Percentiles rank a stretch among this genome's conserved stretches.
These are phyloP conservation scores for Trissolcus brochymenae DNA, from an alignment of 2,888 invertebrate genomes.

Conservation along the genomic window DNA sequence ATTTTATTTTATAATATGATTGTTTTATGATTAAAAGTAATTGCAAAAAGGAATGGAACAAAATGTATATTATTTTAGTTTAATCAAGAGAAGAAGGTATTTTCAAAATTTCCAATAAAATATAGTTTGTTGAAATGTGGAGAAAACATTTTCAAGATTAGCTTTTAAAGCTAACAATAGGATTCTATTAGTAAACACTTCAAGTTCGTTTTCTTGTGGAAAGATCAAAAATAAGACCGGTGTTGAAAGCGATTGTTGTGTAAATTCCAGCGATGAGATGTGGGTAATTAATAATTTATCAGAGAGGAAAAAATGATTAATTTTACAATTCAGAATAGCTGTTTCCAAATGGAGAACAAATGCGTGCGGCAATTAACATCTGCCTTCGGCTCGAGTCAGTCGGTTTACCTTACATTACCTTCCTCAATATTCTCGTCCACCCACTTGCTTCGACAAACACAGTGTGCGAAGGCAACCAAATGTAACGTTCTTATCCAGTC, in stretches of 20 bases:
- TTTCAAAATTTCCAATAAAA: no score
- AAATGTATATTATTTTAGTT: no score
- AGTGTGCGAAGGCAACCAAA: constrained; percentile 52
- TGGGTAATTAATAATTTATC: constrained; percentile 32
- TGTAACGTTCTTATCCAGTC: constrained; percentile 47
- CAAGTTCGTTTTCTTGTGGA: constrained; percentile 15
- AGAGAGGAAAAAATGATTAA: constrained; percentile 28
- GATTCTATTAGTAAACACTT: constrained; percentile 19
- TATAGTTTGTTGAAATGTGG: no score
- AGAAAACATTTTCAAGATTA: not conserved
- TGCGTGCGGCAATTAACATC: constrained; percentile 60
- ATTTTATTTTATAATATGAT: no score
- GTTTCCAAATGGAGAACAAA: constrained; percentile 24
- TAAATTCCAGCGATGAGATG: constrained; percentile 22
- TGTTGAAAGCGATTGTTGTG: constrained; percentile 38
- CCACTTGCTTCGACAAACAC: constrained; percentile 64
- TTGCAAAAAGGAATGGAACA: no score
- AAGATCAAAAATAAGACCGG: constrained; percentile 26
- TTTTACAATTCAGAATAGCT: constrained; percentile 35
- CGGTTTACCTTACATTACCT: constrained; percentile 55
- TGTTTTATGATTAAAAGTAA: no score
- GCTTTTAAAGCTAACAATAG: constrained; percentile 11
- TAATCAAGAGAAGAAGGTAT: no score
- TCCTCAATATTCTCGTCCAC: constrained; percentile 65
- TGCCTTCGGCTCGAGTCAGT: constrained; percentile 56